Conservation (phyloP, 2,113 vertebrate genomes). For the Gadus macrocephalus region DNA sequence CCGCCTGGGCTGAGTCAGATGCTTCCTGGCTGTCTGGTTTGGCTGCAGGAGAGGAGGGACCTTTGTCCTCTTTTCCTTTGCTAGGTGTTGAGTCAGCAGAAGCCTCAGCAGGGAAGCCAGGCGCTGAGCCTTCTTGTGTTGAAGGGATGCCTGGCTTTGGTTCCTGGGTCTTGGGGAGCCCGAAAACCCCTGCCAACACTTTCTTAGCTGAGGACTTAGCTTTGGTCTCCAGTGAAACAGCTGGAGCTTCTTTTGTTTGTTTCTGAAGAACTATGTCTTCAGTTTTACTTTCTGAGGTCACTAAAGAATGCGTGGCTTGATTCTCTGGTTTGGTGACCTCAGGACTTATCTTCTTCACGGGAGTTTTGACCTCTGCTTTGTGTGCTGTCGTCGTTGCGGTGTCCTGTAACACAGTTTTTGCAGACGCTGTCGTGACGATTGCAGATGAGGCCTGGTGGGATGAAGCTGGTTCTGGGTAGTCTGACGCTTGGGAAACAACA, state of each 20-base stretch:
- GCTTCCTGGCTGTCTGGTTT: constrained; percentile 29
- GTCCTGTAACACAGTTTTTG: constrained; percentile 26
- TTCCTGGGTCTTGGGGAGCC: too few relatives aligned
- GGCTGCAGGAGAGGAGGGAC: too few relatives aligned
- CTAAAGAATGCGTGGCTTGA: constrained; percentile 32
- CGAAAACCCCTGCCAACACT: constrained; percentile 1
- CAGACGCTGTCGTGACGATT: constrained; percentile 12
- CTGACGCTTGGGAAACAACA: constrained; percentile 47
- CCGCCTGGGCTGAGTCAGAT: constrained; percentile 12
- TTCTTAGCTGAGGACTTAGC: constrained; percentile 11
- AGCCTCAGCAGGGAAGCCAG: neutral
- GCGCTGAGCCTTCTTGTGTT: neutral
- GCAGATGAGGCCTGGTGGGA: constrained; percentile 12
- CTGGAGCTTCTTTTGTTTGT: constrained; percentile 43
- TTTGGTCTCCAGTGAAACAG: constrained; percentile 24
- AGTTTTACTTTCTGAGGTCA: constrained; percentile 24
- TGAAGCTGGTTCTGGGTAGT: constrained; percentile 25
- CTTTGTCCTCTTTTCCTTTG: too few relatives aligned
- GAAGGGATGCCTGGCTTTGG: too few relatives aligned
- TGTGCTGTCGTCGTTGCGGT: constrained; percentile 30
- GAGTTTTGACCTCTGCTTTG: constrained; percentile 9
- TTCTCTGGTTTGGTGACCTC: constrained; percentile 17
- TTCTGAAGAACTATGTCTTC: constrained; percentile 37
- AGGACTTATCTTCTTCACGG: constrained; percentile 29
- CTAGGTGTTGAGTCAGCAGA: too few relatives aligned